Evolutionary conservation across 1,140 invertebrate species (phyloP).

Genomic region (Drosophila busckii): DNA sequence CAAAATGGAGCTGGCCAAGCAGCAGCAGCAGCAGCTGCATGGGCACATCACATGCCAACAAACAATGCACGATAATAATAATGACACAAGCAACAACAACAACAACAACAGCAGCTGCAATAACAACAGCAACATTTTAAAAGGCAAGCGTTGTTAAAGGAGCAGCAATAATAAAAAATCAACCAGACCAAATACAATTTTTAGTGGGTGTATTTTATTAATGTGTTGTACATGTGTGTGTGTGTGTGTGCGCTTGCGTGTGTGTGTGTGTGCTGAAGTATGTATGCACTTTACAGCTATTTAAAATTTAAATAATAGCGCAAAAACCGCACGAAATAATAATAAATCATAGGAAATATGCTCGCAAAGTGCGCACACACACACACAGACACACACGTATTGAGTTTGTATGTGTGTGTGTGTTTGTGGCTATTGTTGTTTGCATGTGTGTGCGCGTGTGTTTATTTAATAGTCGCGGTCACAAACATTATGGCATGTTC

Average conservation of each 20-base stretch:
- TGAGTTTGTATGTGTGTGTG: neutral
- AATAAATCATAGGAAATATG: conserved; percentile 74
- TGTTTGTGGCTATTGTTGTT: conserved; percentile 7
- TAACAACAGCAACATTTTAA: conserved; percentile 16
- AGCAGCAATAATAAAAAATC: conserved; percentile 45
- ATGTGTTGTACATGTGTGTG: no score
- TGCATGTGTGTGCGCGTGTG: conserved; percentile 41
- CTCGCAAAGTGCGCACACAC: no score
- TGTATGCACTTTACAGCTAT: conserved; percentile 66
- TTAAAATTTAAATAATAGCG: conserved; percentile 76
- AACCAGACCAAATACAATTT: conserved; percentile 50
- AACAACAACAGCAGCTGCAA: neutral
- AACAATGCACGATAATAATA: conserved; percentile 72
- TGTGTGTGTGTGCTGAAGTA: conserved; percentile 16
- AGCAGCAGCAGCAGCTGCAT: conserved; percentile 19
- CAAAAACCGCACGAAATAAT: conserved; percentile 73
- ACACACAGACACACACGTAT: conserved; percentile 32
- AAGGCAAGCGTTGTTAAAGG: conserved; percentile 54
- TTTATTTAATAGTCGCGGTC: conserved; percentile 74
- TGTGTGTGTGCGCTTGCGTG: neutral
- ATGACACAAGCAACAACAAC: conserved; percentile 37
- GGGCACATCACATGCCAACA: conserved; percentile 51
- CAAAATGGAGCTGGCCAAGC: conserved; percentile 55
- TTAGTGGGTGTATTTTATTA: conserved; percentile 50
- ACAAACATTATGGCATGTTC: conserved; percentile 73